These are phyloP conservation scores for Passer montanus DNA, from an alignment of 2,113 vertebrate genomes.

Conservation along the genomic window DNA sequence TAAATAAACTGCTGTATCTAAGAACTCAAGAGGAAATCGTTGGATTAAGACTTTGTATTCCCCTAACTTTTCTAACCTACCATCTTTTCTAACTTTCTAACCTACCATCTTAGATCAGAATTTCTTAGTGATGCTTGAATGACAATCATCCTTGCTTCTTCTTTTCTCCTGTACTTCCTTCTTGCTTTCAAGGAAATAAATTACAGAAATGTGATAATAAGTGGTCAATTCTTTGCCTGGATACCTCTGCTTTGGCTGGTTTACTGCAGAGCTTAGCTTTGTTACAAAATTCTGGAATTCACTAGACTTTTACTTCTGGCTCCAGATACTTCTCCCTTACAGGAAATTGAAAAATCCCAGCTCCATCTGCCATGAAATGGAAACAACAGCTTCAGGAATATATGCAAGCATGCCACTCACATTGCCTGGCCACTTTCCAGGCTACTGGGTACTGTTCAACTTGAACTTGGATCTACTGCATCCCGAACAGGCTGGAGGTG, in stretches of 20 bases:
- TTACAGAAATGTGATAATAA: neutral
- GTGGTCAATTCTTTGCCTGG: neutral
- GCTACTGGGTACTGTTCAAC: neutral
- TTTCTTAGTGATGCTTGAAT: neutral
- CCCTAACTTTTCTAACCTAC: neutral
- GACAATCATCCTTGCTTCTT: neutral
- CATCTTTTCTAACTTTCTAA: neutral
- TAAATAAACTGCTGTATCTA: neutral
- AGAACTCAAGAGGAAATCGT: neutral
- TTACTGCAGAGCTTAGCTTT: neutral
- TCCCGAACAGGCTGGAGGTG: neutral
- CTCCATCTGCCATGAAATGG: neutral
- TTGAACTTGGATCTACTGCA: neutral
- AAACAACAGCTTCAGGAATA: neutral
- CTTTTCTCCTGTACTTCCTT: neutral
- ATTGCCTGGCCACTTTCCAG: neutral
- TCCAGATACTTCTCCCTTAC: neutral
- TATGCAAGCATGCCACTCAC: neutral
- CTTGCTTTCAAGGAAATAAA: neutral
- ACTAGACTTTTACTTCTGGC: neutral
- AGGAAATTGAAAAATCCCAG: neutral
- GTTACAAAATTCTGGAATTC: neutral
- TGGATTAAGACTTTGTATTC: neutral
- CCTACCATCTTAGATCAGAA: neutral
- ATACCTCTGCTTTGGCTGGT: neutral